A percentile compares a stretch with the other conserved stretches of the same genome.
Evolutionary conservation across 2,113 vertebrate species (phyloP).

Genomic region (Fulmarus glacialis): DNA sequence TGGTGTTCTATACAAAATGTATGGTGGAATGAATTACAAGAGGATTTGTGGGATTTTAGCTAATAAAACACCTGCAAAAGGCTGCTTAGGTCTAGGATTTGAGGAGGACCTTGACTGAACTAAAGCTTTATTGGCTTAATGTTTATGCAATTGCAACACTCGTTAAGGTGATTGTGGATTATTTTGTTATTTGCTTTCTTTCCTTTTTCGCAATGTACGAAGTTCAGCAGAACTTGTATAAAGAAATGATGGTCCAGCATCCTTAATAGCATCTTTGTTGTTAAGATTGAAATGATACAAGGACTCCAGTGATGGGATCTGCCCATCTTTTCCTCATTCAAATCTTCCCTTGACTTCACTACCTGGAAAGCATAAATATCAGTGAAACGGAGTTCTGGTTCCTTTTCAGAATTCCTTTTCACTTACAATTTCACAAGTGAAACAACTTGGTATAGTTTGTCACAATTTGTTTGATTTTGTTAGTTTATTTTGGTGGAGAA

Average conservation of each 20-base stretch:
- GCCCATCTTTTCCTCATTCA: background rate
- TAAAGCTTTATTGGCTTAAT: background rate
- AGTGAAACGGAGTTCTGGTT: background rate
- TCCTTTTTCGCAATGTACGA: background rate
- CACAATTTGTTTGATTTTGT: background rate
- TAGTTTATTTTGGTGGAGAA: conserved; percentile 26
- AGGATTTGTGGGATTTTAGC: background rate
- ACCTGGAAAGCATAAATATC: background rate
- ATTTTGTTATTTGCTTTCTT: background rate
- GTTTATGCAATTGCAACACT: background rate
- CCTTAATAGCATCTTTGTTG: background rate
- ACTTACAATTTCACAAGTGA: background rate
- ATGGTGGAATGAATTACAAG: background rate
- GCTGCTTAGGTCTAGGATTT: conserved; percentile 8
- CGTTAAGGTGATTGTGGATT: background rate
- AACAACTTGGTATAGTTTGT: background rate
- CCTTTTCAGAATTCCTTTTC: background rate
- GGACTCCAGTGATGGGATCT: background rate
- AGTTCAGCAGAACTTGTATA: background rate
- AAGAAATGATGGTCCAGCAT: background rate
- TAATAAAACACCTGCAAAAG: conserved; percentile 8
- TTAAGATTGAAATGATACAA: background rate
- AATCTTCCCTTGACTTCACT: background rate
- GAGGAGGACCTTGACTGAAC: background rate
- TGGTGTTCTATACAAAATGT: background rate